Evolutionary conservation across 2,113 vertebrate genomes (phyloP), one percentile per base, ranked within the genome.

Genomic region (Albula glossodonta): DNA sequence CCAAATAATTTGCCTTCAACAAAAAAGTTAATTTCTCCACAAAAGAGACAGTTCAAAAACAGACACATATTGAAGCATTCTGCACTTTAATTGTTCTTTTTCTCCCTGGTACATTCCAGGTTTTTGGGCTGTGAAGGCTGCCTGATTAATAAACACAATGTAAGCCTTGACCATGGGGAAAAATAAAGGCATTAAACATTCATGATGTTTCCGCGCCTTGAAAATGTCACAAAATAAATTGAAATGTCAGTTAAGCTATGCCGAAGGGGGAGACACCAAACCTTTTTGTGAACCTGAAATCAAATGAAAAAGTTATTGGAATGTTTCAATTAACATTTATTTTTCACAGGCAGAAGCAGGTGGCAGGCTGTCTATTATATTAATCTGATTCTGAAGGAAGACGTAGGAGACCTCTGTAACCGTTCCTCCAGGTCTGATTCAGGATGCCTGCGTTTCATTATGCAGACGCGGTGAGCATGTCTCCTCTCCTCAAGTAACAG

Each of bases 141-240:
- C 22, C 81, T 82, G 81, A 56, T 82, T 31, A 82, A 82, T 56
- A 82, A 53, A 82, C 53, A 56, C n/a, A 56, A 60, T 31, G 31
- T 22, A 19, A 66, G 60, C 53, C 52, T 60, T 56, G 51, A 78
- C 52, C 77, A 25, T 41, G 48, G 84, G 74, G 52, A 70, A 70
- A 74, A 81, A 81, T 56, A 2, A 31, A 51, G 19, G n/a, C 49
- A 63, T 85, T 80, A 85, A 85, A 85, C 19, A 81, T 85, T 85
- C 74, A 85, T 85, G 78, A 60, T 80, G 56, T 85, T 85, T 85
- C 49, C n/a, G 60, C 83, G 53, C 57, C 19, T 81, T 81, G 56
- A 51, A 85, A 81, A 85, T 80, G 78, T 80, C 78, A 51, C 60
- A 66, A 79, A 79, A 53, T 81, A 86, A 80, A 85, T 85, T 80